phyloP scores from a whole-genome alignment of 2,888 invertebrate genomes.

The Drosophila hamatofila region DNA sequence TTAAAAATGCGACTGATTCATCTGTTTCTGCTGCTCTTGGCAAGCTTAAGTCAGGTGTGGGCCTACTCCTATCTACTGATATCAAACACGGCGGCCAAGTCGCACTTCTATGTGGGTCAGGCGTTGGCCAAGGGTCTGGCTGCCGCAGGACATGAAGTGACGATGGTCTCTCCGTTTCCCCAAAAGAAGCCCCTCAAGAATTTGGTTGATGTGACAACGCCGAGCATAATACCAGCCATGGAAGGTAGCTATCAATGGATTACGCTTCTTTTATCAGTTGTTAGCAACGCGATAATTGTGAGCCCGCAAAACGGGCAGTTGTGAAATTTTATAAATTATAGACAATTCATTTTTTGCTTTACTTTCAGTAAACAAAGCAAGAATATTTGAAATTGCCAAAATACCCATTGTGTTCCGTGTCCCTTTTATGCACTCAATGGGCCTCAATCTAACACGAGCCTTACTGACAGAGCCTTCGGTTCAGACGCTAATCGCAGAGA shows the following conservation, averaged over 20 bases:
- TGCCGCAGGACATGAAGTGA: conserved; percentile 83
- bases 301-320: neutral
- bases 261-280: conserved; percentile 37
- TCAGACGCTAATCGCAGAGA: conserved; percentile 74
- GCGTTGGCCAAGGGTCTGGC: conserved; percentile 81
- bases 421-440: conserved; percentile 36
- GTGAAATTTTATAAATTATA: neutral
- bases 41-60: conserved; percentile 32
- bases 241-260: conserved; percentile 41
- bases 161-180: conserved; percentile 80
- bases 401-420: conserved; percentile 21
- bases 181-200: conserved; percentile 71
- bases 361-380: conserved; percentile 32
- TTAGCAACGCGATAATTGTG: neutral
- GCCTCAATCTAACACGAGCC: conserved; percentile 39
- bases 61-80: conserved; percentile 70
- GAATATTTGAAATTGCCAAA: conserved; percentile 28
- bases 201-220: conserved; percentile 64
- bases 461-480: conserved; percentile 69
- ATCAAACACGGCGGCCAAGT: conserved; percentile 61
- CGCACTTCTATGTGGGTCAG: conserved; percentile 76
- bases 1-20: conserved; percentile 14
- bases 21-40: conserved; percentile 11
- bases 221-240: conserved; percentile 48
- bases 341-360: neutral